phyloP scores from a whole-genome alignment of 2,113 vertebrate species.

The Cepphus grylle region DNA sequence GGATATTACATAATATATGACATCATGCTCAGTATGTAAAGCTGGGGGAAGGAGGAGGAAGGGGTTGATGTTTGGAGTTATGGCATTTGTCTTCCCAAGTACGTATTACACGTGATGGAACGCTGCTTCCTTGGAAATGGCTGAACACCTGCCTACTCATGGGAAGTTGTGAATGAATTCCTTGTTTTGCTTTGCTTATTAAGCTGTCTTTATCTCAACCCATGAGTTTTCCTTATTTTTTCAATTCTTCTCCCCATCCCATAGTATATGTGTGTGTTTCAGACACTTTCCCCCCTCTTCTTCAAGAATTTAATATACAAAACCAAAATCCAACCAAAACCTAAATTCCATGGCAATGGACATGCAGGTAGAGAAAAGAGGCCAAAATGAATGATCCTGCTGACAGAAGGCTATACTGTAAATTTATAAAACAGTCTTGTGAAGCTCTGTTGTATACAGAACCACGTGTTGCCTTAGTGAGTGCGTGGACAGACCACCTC shows the following conservation, averaged over 20 bases:
- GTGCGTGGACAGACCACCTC: not conserved
- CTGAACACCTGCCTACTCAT: not conserved
- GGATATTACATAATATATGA: not conserved
- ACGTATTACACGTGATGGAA: not conserved
- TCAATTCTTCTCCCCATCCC: not conserved
- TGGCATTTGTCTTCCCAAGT: not conserved
- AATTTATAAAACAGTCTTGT: not conserved
- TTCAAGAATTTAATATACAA: not conserved
- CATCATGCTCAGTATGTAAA: not conserved
- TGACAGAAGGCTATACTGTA: not conserved
- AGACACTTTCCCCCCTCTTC: not conserved
- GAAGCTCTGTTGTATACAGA: not conserved
- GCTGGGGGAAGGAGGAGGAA: not conserved
- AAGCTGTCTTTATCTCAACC: not conserved
- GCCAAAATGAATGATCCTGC: not conserved
- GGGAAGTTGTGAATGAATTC: not conserved
- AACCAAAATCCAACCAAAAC: accelerated
- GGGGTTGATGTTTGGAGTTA: not conserved
- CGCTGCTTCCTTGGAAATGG: not conserved
- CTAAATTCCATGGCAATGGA: not conserved
- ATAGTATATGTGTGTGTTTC: not conserved
- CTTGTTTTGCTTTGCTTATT: not conserved
- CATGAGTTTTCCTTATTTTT: not conserved
- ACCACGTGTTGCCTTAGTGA: not conserved
- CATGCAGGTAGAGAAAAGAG: not conserved